Evolutionary conservation across 1,140 invertebrate species (phyloP), one percentile per base, ranked within the genome.

Genomic region (Sarcophaga bullata): DNA sequence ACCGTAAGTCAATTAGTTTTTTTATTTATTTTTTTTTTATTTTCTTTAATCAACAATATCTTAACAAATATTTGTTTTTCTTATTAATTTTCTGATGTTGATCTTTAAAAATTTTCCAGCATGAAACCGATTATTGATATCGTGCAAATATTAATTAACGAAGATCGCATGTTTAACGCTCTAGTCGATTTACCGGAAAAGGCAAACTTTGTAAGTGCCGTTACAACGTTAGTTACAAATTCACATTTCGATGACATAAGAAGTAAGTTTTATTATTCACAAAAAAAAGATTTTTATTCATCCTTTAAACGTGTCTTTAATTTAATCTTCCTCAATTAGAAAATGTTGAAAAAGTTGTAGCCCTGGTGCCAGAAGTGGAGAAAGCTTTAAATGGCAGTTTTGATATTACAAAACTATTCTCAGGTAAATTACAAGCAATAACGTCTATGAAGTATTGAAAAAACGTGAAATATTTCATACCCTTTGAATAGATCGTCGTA

Each of bases 201-300:
- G 48, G 90, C 92, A 48, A 92, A 93, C 82, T 91, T 94, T 37
- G 86, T 94, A 15, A 91, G 91, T 75, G 93, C 93, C 0, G 90
- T 94, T 83, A 91, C 93, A 2, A 90, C 92, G 49, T 90, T 93
- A 73, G 91, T 92, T 2, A 93, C 93, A n/a, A 91, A 92, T 83
- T 91, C 92, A 11, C 89, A 92, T 81, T 91, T 94, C 68, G 91
- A 93, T 75, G 87, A 92, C 83, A 91, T 94, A 82, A 91, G 92
- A 62, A 90, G 91, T 93, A 88, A 90, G 90, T 25, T 68, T 68
- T 52, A 37, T 6, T 25, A 37, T 15, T 13, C 4, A 9, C 13
- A 80, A 52, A 80, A 19, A 54, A 15, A 13, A 37, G 5, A 13
- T n/a, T n/a, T n/a, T n/a, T n/a, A n/a, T n/a, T n/a, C n/a, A 25